Percentiles rank a stretch among this genome's conserved stretches.
Conservation (phyloP, 2,888 invertebrate species). For the Cacoxenus indagator region DNA sequence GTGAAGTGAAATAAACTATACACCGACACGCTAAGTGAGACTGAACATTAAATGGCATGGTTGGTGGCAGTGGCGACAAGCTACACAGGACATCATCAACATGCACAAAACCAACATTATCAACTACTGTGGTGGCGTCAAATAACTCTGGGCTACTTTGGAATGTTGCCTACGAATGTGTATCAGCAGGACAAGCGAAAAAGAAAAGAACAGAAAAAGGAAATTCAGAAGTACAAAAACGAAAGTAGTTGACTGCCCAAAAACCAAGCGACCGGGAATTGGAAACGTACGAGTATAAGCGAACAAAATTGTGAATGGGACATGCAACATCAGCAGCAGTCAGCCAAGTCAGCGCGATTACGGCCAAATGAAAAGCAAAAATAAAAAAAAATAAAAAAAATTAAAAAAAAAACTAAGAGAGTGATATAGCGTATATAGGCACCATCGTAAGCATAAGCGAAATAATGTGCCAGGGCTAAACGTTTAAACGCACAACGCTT, state of each 20-base stretch:
- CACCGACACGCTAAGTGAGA: constrained; percentile 10
- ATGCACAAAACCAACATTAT: background rate
- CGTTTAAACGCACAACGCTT: constrained; percentile 57
- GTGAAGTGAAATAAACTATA: constrained; percentile 39
- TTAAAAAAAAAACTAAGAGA: background rate
- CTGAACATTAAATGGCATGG: constrained; percentile 45
- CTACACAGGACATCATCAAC: constrained; percentile 6
- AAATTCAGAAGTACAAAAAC: background rate
- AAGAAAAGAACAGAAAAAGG: background rate
- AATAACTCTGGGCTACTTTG: constrained; percentile 31
- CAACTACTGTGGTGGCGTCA: background rate
- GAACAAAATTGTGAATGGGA: constrained; percentile 25
- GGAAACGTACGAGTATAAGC: constrained; percentile 43
- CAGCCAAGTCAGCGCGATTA: constrained; percentile 45
- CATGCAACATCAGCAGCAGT: constrained; percentile 17
- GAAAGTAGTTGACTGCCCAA: background rate
- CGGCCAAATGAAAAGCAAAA: constrained; percentile 53
- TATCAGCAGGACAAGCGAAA: background rate
- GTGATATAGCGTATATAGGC: background rate
- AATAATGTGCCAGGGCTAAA: constrained; percentile 63
- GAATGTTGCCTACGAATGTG: constrained; percentile 11
- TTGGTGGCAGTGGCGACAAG: background rate
- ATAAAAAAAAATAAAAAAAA: constrained; percentile 14
- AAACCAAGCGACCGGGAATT: constrained; percentile 31
- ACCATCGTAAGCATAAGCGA: constrained; percentile 26